phyloP scores from a whole-genome alignment of 1,140 invertebrate species.

The Anastatus disparis region DNA sequence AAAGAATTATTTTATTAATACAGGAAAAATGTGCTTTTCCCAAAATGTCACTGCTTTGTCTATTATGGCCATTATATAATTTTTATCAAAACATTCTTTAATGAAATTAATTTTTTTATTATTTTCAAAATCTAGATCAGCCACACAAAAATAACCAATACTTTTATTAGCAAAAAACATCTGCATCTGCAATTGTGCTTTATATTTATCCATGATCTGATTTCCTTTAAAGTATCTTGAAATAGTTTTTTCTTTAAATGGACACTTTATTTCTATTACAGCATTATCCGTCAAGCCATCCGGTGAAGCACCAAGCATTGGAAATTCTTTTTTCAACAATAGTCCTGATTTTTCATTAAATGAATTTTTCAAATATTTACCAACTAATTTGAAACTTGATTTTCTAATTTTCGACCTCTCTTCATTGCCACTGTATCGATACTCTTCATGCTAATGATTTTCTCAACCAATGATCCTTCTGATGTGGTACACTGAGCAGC shows the following conservation, averaged over 20 bases:
- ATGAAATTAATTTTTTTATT: slow-evolving; percentile 11
- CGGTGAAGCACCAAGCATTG: slow-evolving; percentile 60
- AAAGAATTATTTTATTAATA: no score
- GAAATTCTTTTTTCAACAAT: slow-evolving; percentile 40
- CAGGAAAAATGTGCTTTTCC: slow-evolving; percentile 25
- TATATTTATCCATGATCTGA: slow-evolving; percentile 59
- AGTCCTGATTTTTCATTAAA: slow-evolving; percentile 39
- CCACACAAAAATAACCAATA: no score
- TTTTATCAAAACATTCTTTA: slow-evolving; percentile 6
- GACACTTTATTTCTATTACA: no score
- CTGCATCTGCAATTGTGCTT: slow-evolving; percentile 65
- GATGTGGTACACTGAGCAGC: slow-evolving; percentile 47
- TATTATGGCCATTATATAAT: slow-evolving; percentile 6
- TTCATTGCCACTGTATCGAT: slow-evolving; percentile 44
- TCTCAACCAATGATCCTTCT: slow-evolving; percentile 44
- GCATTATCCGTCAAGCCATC: slow-evolving; percentile 63
- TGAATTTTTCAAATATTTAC: slow-evolving; percentile 13
- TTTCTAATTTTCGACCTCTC: slow-evolving; percentile 45
- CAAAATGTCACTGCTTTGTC: slow-evolving; percentile 45
- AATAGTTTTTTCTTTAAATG: slow-evolving; percentile 58
- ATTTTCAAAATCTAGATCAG: slow-evolving; percentile 47
- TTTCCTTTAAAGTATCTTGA: slow-evolving; percentile 57
- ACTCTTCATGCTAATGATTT: slow-evolving; percentile 45
- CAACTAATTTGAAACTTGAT: slow-evolving; percentile 29
- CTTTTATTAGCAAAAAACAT: slow-evolving; percentile 61